Conservation (phyloP, 2,888 invertebrate species). For the Brachypalpus laphriformis region DNA sequence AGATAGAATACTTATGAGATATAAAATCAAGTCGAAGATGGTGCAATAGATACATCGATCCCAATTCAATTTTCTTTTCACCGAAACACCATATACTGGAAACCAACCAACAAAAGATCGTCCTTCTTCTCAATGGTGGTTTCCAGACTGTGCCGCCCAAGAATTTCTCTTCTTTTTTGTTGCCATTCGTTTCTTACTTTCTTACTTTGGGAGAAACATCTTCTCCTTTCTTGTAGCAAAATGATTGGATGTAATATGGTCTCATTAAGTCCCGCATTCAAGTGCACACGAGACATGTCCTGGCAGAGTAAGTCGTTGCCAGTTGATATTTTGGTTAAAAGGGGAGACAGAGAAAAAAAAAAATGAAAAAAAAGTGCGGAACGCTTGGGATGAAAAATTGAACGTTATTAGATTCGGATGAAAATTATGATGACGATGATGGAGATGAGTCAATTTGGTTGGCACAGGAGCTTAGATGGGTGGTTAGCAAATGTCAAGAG, state of each 20-base stretch:
- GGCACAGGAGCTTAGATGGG: neutral
- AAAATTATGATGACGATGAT: constrained; percentile 49
- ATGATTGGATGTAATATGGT: constrained; percentile 41
- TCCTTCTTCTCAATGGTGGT: neutral
- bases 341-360: neutral
- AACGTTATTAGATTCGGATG: constrained; percentile 53
- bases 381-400: constrained; percentile 43
- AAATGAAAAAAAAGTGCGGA: neutral
- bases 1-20: neutral
- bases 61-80: constrained; percentile 41
- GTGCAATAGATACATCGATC: constrained; percentile 40
- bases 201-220: neutral
- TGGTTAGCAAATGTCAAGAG: neutral
- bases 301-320: neutral
- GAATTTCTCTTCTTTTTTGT: neutral
- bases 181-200: neutral
- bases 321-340: constrained; percentile 20
- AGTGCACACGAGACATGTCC: constrained; percentile 26
- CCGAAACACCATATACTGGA: neutral
- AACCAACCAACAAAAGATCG: neutral
- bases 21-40: constrained; percentile 5
- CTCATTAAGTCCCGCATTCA: constrained; percentile 44
- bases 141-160: neutral
- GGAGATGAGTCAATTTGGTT: constrained; percentile 47
- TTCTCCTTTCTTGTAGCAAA: neutral